phyloP scores from a whole-genome alignment of 2,888 invertebrate genomes.

The Athalia rosae region DNA sequence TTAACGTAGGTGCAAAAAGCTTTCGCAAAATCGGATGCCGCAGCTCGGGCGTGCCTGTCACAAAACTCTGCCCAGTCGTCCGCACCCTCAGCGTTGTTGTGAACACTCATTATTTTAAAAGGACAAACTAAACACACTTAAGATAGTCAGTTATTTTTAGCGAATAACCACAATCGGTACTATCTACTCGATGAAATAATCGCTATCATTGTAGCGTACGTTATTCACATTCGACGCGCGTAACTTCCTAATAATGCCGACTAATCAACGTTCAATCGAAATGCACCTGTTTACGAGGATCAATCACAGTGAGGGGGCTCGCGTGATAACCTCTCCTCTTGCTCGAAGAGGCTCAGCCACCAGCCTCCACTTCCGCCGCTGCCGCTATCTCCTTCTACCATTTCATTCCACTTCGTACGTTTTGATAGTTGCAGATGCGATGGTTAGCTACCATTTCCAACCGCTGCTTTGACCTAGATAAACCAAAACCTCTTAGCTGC shows the following conservation, averaged over 20 bases:
- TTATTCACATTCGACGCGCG: constrained; percentile 32
- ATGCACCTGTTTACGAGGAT: constrained; percentile 60
- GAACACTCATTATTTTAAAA: constrained; percentile 58
- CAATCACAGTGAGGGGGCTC: constrained; percentile 55
- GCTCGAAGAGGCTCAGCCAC: constrained; percentile 25
- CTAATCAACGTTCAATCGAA: constrained; percentile 56
- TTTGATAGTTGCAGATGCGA: neutral
- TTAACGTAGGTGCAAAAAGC: constrained; percentile 88
- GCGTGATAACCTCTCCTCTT: constrained; percentile 41
- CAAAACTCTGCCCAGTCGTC: constrained; percentile 89
- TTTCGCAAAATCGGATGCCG: constrained; percentile 92
- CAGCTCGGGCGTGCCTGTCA: constrained; percentile 89
- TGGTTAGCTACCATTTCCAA: neutral
- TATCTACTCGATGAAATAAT: constrained; percentile 16
- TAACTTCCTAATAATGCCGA: constrained; percentile 51
- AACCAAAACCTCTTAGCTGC: too few species aligned
- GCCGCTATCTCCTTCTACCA: constrained; percentile 19
- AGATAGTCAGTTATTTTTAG: neutral
- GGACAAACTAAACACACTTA: neutral
- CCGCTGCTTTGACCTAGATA: too few species aligned
- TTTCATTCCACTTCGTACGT: neutral
- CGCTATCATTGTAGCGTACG: constrained; percentile 8
- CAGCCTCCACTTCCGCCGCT: constrained; percentile 35
- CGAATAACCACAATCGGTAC: neutral
- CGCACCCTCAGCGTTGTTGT: constrained; percentile 74